A percentile compares a stretch with the other conserved stretches of the same genome.
Evolutionary conservation across 2,888 invertebrate genomes (phyloP).

Genomic region (Archips crataeganus): DNA sequence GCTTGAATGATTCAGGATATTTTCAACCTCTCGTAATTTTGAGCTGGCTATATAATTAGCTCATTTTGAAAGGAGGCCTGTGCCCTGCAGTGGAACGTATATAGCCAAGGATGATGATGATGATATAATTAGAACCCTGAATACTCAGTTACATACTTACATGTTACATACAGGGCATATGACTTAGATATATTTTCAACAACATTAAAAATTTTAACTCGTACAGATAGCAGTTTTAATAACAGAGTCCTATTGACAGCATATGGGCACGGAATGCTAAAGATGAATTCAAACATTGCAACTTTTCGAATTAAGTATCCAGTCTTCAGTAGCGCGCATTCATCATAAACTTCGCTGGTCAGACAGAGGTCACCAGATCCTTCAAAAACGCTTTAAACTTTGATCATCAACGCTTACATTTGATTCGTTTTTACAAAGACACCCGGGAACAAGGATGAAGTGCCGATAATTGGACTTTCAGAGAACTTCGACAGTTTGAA

Average conservation of each 20-base stretch:
- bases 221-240: too few species aligned
- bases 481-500: constrained; percentile 63
- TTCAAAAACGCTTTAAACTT: background rate
- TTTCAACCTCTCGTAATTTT: too few species aligned
- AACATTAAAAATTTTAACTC: too few species aligned
- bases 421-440: constrained; percentile 22
- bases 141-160: too few species aligned
- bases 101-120: too few species aligned
- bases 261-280: background rate
- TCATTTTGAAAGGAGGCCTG: too few species aligned
- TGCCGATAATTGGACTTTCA: constrained; percentile 57
- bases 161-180: too few species aligned
- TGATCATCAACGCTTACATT: constrained; percentile 10
- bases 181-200: too few species aligned
- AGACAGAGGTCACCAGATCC: constrained; percentile 1
- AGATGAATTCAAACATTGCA: background rate
- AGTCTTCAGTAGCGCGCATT: background rate
- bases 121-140: too few species aligned
- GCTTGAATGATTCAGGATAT: too few species aligned
- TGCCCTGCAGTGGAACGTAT: too few species aligned
- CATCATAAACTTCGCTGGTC: constrained; percentile 1
- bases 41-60: too few species aligned
- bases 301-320: background rate
- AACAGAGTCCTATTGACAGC: background rate
- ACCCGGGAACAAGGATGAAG: constrained; percentile 23